These are phyloP conservation scores for Stictocephala bisonia DNA, from an alignment of 2,888 invertebrate species.

Conservation along the genomic window DNA sequence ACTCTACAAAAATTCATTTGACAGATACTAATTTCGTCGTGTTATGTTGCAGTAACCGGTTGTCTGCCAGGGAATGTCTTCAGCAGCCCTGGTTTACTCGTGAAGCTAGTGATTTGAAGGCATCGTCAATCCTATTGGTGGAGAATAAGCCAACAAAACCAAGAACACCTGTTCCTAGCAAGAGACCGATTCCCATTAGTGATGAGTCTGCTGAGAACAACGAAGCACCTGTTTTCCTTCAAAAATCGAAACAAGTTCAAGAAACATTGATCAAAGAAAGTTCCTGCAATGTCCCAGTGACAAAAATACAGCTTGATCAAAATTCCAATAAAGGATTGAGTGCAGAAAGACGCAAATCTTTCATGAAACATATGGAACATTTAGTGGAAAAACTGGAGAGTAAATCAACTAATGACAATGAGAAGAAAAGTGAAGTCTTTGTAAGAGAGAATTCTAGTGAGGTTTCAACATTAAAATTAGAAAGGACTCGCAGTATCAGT, in stretches of 20 bases:
- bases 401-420: background rate
- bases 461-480: slow-evolving; percentile 62
- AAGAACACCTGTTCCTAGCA: slow-evolving; percentile 51
- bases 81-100: slow-evolving; percentile 86
- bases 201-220: slow-evolving; percentile 40
- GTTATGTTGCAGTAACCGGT: slow-evolving; percentile 78
- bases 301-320: background rate
- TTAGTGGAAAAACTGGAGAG: slow-evolving; percentile 64
- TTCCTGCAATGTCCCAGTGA: background rate
- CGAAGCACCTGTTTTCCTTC: background rate
- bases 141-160: slow-evolving; percentile 51
- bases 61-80: slow-evolving; percentile 89
- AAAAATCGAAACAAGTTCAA: background rate
- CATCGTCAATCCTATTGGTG: slow-evolving; percentile 52
- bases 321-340: slow-evolving; percentile 61
- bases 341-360: slow-evolving; percentile 64
- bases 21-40: background rate
- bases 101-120: slow-evolving; percentile 53
- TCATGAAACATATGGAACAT: slow-evolving; percentile 65
- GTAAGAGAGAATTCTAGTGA: slow-evolving; percentile 21
- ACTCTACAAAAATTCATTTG: background rate
- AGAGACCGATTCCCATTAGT: slow-evolving; percentile 37
- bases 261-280: slow-evolving; percentile 21
- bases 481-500: slow-evolving; percentile 49
- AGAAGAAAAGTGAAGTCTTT: background rate